Evolutionary conservation across 2,797 vertebrate species (phyloP).

Genomic region (Lepilemur septentrionalis): DNA sequence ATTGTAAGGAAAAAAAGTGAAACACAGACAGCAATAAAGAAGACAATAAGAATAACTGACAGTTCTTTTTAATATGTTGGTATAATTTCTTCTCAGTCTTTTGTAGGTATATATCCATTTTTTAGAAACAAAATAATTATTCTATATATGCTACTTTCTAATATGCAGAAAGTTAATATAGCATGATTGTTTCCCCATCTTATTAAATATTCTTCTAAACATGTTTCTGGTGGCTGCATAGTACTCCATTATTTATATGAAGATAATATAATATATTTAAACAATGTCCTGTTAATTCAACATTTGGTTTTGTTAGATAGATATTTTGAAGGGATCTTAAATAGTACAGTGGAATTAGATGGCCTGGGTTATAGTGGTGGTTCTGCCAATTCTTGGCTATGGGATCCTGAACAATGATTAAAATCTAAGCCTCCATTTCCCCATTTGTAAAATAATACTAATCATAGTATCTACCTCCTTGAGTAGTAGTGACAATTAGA

Average conservation of each 20-base stretch:
- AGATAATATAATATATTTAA: background rate
- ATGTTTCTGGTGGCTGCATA: constrained; percentile 28
- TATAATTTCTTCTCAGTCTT: constrained; percentile 26
- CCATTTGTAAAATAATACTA: constrained; percentile 1
- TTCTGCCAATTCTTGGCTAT: background rate
- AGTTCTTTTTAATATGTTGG: background rate
- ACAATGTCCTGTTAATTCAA: background rate
- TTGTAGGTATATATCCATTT: background rate
- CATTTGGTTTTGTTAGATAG: background rate
- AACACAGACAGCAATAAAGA: background rate
- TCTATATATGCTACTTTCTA: constrained; percentile 12
- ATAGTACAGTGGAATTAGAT: background rate
- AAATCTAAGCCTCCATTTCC: background rate
- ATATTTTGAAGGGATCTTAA: background rate
- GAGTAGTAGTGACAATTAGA: background rate
- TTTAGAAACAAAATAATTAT: background rate
- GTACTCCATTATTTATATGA: constrained; percentile 16
- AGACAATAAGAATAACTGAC: background rate
- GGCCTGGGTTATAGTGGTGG: background rate
- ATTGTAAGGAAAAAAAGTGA: background rate
- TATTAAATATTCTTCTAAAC: constrained; percentile 15
- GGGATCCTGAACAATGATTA: background rate
- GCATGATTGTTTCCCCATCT: constrained; percentile 6
- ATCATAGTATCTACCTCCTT: background rate
- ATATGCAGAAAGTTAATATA: background rate